phyloP scores from a whole-genome alignment of 2,113 vertebrate genomes.

The Poicephalus meyeri region DNA sequence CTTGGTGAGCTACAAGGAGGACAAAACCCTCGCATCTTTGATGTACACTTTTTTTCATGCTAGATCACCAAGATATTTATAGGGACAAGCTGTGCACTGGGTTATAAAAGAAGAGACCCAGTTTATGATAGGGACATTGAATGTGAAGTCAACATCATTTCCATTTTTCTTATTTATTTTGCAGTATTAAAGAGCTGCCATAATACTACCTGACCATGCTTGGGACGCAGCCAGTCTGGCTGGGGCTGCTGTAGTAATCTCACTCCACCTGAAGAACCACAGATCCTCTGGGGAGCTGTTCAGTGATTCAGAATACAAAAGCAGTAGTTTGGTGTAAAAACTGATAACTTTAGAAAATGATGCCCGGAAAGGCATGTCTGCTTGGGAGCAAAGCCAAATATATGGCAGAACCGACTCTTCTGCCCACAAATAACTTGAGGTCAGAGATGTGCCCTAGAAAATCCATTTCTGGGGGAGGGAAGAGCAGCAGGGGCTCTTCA shows the following conservation, averaged over 20 bases:
- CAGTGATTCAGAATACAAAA: neutral
- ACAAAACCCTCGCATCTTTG: neutral
- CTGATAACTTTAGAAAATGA: neutral
- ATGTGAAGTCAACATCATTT: slow-evolving; percentile 14
- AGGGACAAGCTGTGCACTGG: neutral
- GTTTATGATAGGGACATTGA: slow-evolving; percentile 29
- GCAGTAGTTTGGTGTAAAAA: neutral
- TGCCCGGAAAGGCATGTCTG: neutral
- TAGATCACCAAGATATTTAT: neutral
- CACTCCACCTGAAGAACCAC: neutral
- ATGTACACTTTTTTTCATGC: neutral
- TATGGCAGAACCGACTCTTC: neutral
- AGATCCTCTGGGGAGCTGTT: neutral
- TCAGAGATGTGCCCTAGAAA: neutral
- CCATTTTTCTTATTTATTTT: slow-evolving; percentile 1
- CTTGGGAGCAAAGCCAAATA: neutral
- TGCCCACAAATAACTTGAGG: neutral
- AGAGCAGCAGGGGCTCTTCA: neutral
- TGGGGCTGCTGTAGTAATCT: neutral
- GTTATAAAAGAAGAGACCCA: slow-evolving; percentile 19
- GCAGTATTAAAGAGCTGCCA: neutral
- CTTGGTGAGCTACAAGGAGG: neutral
- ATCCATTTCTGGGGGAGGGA: neutral
- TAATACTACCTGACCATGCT: neutral
- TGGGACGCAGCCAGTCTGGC: neutral